These are phyloP conservation scores for Tenualosa ilisha DNA, from an alignment of 2,797 vertebrate genomes.

Conservation along the genomic window DNA sequence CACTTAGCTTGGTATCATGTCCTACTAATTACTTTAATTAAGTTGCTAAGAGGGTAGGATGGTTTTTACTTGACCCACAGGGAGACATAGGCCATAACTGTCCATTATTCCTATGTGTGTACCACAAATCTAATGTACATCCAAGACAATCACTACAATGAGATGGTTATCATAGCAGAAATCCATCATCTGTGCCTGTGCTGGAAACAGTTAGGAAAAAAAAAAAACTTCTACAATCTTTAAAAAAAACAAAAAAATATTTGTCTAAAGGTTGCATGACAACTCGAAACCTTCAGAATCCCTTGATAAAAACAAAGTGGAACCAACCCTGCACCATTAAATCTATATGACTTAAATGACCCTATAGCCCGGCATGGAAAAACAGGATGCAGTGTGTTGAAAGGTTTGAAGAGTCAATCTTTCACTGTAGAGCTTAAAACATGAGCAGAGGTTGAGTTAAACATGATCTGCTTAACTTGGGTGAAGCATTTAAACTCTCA, in stretches of 20 bases:
- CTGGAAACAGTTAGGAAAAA: neutral
- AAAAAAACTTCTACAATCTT: no score
- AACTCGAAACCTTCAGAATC: neutral
- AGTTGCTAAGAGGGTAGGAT: no score
- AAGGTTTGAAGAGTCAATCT: neutral
- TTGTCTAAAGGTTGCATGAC: neutral
- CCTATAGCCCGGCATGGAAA: neutral
- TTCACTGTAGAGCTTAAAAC: neutral
- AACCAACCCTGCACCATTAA: neutral
- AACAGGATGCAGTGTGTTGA: neutral
- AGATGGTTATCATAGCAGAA: no score
- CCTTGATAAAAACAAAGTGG: neutral
- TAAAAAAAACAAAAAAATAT: no score
- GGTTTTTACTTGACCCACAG: neutral
- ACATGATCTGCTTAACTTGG: neutral
- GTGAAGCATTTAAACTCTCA: neutral
- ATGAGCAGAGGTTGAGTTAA: neutral
- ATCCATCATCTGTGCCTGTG: no score
- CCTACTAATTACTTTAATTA: no score
- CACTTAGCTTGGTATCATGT: no score
- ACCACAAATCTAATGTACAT: neutral
- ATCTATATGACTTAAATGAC: neutral
- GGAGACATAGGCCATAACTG: neutral
- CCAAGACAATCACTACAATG: neutral
- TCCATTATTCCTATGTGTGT: neutral